phyloP scores from a whole-genome alignment of 2,113 vertebrate genomes.

The Cynopterus brachyotis region DNA sequence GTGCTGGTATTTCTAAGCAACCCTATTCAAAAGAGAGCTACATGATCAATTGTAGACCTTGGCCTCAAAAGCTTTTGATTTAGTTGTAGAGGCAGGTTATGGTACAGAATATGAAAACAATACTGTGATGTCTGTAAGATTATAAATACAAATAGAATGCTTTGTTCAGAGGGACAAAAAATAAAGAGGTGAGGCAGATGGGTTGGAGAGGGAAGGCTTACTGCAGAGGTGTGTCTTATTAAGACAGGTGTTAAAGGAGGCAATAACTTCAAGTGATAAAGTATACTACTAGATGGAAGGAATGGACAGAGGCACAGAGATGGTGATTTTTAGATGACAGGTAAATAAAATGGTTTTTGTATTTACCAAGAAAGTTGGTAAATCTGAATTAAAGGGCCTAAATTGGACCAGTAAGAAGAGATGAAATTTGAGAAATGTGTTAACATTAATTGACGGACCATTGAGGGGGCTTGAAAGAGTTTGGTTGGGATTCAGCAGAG shows the following conservation, averaged over 20 bases:
- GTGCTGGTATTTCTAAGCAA: not conserved
- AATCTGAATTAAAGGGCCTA: constrained; percentile 9
- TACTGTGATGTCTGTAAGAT: not conserved
- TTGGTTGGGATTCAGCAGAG: constrained; percentile 31
- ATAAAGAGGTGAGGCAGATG: not conserved
- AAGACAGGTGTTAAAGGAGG: constrained; percentile 5
- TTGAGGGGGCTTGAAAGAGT: not conserved
- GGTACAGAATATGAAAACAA: not conserved
- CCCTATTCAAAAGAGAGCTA: constrained; percentile 10
- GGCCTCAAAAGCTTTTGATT: not conserved
- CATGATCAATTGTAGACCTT: not conserved
- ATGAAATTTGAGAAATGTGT: not conserved
- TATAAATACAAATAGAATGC: constrained; percentile 37
- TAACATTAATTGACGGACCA: not conserved
- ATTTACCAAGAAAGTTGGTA: not conserved
- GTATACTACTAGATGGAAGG: not conserved
- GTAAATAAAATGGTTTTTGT: not conserved
- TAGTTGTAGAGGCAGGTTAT: not conserved
- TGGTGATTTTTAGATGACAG: not conserved
- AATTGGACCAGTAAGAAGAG: constrained; percentile 19
- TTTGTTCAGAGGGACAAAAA: constrained; percentile 45
- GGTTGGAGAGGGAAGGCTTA: not conserved
- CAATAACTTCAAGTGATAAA: not conserved
- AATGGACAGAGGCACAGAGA: not conserved
- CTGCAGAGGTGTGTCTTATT: constrained; percentile 18